phyloP scores from a whole-genome alignment of 23 tunicate genomes.

The Phallusia fumigata region DNA sequence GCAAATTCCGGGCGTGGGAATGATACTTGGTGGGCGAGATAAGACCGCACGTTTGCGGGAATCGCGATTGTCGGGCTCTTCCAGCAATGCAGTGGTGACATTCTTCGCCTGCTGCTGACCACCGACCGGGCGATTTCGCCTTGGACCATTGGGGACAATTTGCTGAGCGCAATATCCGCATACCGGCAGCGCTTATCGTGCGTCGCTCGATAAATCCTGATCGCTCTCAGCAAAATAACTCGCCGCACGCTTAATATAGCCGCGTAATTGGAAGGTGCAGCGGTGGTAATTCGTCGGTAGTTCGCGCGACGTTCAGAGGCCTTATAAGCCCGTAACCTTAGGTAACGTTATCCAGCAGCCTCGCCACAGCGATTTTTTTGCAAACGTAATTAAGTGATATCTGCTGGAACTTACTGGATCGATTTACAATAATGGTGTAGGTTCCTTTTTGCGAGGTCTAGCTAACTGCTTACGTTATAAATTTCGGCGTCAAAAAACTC shows the following conservation, averaged over 20 bases:
- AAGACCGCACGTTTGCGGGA: not conserved
- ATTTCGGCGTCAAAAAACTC: too few species aligned
- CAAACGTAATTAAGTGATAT: not conserved
- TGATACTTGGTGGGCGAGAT: not conserved
- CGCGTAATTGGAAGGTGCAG: not conserved
- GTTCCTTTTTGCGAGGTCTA: not conserved
- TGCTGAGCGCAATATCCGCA: constrained; percentile 2
- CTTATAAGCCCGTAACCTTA: not conserved
- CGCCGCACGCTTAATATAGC: constrained; percentile 7
- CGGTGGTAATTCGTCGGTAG: not conserved
- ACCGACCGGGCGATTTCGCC: not conserved
- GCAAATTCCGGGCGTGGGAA: not conserved
- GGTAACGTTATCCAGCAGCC: not conserved
- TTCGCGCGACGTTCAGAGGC: not conserved
- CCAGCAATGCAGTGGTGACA: not conserved
- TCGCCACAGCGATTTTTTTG: too few species aligned
- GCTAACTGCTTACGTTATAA: not conserved
- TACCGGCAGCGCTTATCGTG: constrained; percentile 6
- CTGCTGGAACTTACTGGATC: not conserved
- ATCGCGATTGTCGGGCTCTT: not conserved
- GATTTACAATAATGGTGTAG: not conserved
- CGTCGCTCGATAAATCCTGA: not conserved
- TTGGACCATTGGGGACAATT: not conserved
- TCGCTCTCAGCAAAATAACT: not conserved
- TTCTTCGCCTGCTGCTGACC: too few species aligned